Evolutionary conservation across 2,888 invertebrate species (phyloP).

Genomic region (Melieria picta): DNA sequence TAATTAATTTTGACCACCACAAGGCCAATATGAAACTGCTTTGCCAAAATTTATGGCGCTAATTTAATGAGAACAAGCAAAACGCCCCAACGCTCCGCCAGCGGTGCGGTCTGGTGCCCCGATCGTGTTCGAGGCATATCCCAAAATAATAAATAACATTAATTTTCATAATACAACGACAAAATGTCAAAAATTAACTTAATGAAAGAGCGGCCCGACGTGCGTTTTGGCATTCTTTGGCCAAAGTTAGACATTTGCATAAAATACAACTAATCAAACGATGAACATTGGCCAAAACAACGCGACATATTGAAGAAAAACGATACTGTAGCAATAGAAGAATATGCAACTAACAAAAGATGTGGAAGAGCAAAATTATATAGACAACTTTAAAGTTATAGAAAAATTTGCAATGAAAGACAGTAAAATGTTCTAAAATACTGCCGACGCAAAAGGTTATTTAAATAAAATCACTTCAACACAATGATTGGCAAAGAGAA

Average conservation of each 20-base stretch:
- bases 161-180: conserved; percentile 30
- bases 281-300: background rate
- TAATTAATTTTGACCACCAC: no score
- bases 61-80: conserved; percentile 2
- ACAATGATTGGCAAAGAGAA: background rate
- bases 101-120: conserved; percentile 1
- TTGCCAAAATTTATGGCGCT: background rate
- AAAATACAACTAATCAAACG: conserved; percentile 1
- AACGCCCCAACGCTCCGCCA: background rate
- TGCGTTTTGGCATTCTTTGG: background rate
- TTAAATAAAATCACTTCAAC: background rate
- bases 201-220: conserved; percentile 2
- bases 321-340: background rate
- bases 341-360: no score
- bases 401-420: background rate
- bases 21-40: no score
- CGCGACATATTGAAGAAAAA: background rate
- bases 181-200: conserved; percentile 22
- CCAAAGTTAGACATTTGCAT: background rate
- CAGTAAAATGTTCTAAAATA: background rate
- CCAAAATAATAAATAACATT: conserved; percentile 21
- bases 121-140: conserved; percentile 16
- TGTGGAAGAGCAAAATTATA: background rate
- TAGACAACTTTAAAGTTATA: background rate
- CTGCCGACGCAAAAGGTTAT: background rate